Conservation (phyloP, 2,113 vertebrate species). For the Probosciger aterrimus region DNA sequence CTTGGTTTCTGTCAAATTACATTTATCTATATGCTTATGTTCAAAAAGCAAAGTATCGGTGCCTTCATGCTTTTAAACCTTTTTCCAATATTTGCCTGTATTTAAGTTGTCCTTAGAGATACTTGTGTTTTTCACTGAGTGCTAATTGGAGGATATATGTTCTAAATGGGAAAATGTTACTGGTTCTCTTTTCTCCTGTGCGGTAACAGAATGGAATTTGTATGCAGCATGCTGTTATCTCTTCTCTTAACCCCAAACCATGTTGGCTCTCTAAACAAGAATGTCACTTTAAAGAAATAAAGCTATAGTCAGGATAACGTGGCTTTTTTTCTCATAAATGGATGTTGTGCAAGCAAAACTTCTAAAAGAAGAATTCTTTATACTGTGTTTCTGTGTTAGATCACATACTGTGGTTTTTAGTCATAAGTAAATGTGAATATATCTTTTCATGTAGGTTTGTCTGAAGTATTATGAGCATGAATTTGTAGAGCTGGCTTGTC, state of each 20-base stretch:
- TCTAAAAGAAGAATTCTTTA: neutral
- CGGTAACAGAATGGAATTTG: neutral
- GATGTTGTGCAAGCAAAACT: neutral
- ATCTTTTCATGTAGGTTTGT: constrained; percentile 79
- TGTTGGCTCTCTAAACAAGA: neutral
- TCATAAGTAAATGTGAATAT: neutral
- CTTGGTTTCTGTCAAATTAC: neutral
- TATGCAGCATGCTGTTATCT: neutral
- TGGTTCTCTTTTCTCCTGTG: neutral
- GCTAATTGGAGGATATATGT: neutral
- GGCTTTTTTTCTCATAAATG: neutral
- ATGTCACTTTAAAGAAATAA: neutral
- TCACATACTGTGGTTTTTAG: neutral
- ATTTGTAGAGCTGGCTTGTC: constrained; percentile 94
- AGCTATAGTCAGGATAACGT: neutral
- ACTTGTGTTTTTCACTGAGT: neutral
- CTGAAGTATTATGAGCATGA: constrained; percentile 95
- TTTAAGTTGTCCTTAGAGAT: neutral
- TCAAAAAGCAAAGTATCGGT: neutral
- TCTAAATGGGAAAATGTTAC: neutral
- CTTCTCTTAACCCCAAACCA: neutral
- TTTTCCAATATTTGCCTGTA: neutral
- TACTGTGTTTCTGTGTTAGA: neutral
- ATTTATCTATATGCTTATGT: neutral
- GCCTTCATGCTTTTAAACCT: neutral